Conservation (phyloP, 2,113 vertebrate genomes). For the Chlamydotis undulata region DNA sequence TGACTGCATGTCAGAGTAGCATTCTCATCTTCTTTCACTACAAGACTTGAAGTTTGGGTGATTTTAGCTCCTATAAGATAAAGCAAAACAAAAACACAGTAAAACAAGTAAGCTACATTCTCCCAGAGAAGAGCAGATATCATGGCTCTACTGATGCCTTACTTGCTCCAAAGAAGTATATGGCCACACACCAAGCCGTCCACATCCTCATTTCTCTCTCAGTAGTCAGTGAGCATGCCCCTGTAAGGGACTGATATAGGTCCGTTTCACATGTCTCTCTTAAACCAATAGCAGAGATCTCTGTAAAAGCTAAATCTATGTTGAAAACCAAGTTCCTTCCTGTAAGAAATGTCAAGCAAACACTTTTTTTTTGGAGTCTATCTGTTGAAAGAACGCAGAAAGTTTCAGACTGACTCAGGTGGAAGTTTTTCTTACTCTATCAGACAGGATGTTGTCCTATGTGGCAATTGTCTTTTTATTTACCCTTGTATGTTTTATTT, state of each 20-base stretch:
- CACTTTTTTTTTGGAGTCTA: background rate
- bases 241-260: background rate
- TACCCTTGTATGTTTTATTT: background rate
- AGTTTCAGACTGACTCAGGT: background rate
- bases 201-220: background rate
- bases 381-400: background rate
- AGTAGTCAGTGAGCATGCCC: background rate
- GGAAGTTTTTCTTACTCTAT: background rate
- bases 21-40: background rate
- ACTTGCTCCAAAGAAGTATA: constrained; percentile 53
- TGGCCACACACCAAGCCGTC: background rate
- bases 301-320: background rate
- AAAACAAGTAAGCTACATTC: background rate
- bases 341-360: background rate
- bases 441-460: background rate
- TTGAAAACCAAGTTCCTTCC: background rate
- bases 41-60: background rate
- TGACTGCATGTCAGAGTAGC: constrained; percentile 42
- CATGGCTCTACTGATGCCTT: background rate
- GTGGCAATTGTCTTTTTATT: background rate
- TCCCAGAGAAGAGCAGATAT: background rate
- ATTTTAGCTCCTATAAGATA: background rate
- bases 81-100: background rate
- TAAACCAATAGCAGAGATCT: background rate
- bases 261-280: background rate